Evolutionary conservation across 2,797 vertebrate species (phyloP).

Genomic region (Adelosebastes latens): DNA sequence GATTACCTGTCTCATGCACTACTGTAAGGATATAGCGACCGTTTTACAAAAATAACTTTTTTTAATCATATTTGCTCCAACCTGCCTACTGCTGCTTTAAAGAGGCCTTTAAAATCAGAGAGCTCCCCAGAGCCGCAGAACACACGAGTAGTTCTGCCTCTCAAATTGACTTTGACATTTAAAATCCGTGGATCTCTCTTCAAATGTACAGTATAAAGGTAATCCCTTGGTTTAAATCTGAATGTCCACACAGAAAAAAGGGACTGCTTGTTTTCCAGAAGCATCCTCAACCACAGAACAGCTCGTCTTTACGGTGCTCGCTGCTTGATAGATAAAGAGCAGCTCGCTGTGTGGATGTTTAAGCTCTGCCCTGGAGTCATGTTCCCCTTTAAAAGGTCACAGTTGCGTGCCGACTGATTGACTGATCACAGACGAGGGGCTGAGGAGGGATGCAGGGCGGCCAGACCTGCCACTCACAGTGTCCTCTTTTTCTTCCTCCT

Average conservation of each 20-base stretch:
- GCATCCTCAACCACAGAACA: background rate
- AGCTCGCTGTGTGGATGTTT: slow-evolving; percentile 5
- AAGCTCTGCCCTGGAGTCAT: slow-evolving; percentile 19
- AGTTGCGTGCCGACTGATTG: background rate
- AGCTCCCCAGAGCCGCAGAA: background rate
- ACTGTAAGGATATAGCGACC: too few species aligned
- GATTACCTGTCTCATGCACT: too few species aligned
- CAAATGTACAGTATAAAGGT: background rate
- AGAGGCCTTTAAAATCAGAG: background rate
- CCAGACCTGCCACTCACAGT: background rate
- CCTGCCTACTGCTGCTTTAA: too few species aligned
- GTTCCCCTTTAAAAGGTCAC: slow-evolving; percentile 30
- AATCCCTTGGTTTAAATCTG: background rate
- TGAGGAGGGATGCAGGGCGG: background rate
- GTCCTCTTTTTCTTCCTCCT: background rate
- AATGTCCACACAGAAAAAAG: background rate
- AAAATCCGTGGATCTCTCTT: background rate
- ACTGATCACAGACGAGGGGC: background rate
- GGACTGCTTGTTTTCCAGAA: background rate
- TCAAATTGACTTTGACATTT: background rate
- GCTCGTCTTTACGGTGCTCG: background rate
- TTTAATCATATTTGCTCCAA: too few species aligned
- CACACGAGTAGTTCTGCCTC: background rate
- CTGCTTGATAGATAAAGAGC: background rate
- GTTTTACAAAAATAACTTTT: too few species aligned